A percentile compares a stretch with the other conserved stretches of the same genome.
Conservation (phyloP, 1,140 invertebrate genomes). For the Pentalonia nigronervosa region DNA sequence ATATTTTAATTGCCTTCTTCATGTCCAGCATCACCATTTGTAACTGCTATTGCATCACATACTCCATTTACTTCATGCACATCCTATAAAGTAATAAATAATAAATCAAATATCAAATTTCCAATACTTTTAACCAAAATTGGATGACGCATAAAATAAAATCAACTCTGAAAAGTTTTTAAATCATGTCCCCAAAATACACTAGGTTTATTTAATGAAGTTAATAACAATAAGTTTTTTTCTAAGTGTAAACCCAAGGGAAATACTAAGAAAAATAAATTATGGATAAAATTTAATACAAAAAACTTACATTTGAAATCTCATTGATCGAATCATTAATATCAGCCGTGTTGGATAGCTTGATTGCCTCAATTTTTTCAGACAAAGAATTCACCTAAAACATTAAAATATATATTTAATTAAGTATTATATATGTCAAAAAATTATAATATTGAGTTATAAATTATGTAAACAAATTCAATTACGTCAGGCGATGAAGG, state of each 20-base stretch:
- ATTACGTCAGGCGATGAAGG: slow-evolving; percentile 45
- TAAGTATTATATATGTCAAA: neutral
- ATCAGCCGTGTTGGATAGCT: slow-evolving; percentile 29
- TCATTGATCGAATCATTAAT: neutral
- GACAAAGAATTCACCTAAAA: slow-evolving; percentile 24
- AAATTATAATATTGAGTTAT: neutral
- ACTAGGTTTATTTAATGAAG: neutral
- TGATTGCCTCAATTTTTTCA: slow-evolving; percentile 52
- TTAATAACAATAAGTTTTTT: neutral
- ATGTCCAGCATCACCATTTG: slow-evolving; percentile 27
- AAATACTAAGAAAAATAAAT: neutral
- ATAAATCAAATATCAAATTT: neutral
- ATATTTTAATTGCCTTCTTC: neutral
- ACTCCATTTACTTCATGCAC: slow-evolving; percentile 23
- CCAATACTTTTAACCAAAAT: neutral
- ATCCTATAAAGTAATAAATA: slow-evolving; percentile 5
- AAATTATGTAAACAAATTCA: neutral
- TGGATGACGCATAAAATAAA: neutral
- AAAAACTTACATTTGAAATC: slow-evolving; percentile 39
- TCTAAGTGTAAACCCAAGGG: neutral
- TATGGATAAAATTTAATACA: neutral
- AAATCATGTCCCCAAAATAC: neutral
- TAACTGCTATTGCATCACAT: slow-evolving; percentile 44
- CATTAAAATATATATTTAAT: neutral
- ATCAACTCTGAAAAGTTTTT: neutral